A percentile compares a stretch with the other conserved stretches of the same genome.
Conservation (phyloP, 2,797 vertebrate genomes). For the Lutjanus campechanus region DNA sequence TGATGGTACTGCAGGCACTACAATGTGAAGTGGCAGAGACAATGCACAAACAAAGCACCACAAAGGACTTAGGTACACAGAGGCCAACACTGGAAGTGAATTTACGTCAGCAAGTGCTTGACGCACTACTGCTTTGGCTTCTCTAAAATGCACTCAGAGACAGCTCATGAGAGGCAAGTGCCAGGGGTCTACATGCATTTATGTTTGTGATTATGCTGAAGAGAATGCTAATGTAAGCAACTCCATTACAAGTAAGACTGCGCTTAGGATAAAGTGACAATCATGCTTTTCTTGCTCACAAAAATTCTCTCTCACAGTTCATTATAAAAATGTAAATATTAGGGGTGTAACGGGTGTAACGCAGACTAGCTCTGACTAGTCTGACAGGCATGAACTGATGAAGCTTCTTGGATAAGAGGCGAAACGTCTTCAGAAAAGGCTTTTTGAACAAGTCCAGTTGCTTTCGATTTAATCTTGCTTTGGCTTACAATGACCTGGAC, state of each 20-base stretch:
- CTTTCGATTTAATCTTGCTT: too few relatives aligned
- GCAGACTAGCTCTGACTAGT: too few relatives aligned
- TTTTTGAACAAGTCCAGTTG: too few relatives aligned
- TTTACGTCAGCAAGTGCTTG: conserved; percentile 67
- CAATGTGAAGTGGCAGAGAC: conserved; percentile 75
- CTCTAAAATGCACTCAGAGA: conserved; percentile 41
- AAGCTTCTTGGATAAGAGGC: too few relatives aligned
- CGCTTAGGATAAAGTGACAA: background rate
- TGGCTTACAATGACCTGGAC: too few relatives aligned
- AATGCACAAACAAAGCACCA: conserved; percentile 69
- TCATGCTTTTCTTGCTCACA: background rate
- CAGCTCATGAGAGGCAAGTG: conserved; percentile 25
- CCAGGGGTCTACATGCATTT: conserved; percentile 15
- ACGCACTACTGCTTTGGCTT: conserved; percentile 44
- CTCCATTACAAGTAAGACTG: background rate
- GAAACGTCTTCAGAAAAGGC: too few relatives aligned
- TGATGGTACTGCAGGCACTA: conserved; percentile 67
- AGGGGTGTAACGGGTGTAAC: too few relatives aligned
- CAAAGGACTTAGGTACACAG: conserved; percentile 55
- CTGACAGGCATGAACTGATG: too few relatives aligned
- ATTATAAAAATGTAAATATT: too few relatives aligned
- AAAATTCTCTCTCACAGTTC: too few relatives aligned
- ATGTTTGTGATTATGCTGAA: background rate
- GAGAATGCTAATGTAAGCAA: background rate
- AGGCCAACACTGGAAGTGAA: conserved; percentile 61